Percentiles rank a stretch among this genome's conserved stretches.
Evolutionary conservation across 2,797 vertebrate genomes (phyloP).

Genomic region (Hipposideros larvatus): DNA sequence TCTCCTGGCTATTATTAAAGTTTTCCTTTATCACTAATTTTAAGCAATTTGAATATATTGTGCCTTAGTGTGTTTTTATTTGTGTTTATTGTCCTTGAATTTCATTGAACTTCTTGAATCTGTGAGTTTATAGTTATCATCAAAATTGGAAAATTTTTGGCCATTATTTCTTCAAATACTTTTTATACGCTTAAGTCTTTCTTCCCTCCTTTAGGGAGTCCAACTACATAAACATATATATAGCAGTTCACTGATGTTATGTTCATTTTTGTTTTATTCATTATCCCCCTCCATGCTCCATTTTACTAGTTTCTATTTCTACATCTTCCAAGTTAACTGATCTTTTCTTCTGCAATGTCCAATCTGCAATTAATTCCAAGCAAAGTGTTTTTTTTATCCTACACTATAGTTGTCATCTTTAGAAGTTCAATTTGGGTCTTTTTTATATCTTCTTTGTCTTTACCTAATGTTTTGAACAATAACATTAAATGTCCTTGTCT

Average conservation of each 20-base stretch:
- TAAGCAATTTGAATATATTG: not conserved
- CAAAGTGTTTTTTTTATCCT: not conserved
- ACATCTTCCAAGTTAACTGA: not conserved
- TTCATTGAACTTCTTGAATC: not conserved
- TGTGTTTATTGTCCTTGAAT: not conserved
- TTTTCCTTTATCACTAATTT: not conserved
- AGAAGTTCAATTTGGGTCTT: not conserved
- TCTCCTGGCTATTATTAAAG: not conserved
- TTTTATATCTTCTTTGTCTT: not conserved
- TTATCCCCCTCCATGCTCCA: not conserved
- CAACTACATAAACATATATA: too few relatives aligned
- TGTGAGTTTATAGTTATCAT: not conserved
- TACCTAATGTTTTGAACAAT: not conserved
- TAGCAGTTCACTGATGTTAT: not conserved
- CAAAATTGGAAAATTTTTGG: not conserved
- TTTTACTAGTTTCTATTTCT: not conserved
- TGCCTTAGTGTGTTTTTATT: not conserved
- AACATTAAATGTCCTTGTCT: not conserved
- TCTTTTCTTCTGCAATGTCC: constrained; percentile 23
- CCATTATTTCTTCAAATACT: not conserved
- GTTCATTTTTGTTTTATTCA: not conserved
- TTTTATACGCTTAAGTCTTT: not conserved
- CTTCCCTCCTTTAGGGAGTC: not conserved
- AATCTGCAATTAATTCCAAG: not conserved
- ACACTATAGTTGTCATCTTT: not conserved